Conservation (phyloP, 1,140 invertebrate genomes). For the Nomia melanderi region DNA sequence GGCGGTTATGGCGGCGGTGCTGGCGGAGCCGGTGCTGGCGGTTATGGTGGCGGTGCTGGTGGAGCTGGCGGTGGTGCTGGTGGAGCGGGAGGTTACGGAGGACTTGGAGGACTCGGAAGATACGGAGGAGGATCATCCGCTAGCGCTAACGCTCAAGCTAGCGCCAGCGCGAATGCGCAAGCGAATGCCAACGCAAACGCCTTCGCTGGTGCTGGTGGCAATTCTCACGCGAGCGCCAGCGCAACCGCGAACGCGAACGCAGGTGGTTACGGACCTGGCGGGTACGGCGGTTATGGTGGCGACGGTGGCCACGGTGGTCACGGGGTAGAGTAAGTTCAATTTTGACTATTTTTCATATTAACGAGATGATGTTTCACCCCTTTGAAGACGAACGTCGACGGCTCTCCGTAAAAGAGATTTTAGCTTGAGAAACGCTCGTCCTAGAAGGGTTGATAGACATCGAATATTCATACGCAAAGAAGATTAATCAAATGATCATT, state of each 20-base stretch:
- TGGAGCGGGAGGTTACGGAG: constrained; percentile 28
- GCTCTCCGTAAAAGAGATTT: no score
- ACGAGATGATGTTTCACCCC: no score
- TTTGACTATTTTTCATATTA: no score
- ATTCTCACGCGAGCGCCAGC: neutral
- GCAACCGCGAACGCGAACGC: constrained; percentile 53
- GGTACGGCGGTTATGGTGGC: neutral
- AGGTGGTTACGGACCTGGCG: constrained; percentile 20
- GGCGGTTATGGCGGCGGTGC: neutral
- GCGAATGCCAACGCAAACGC: constrained; percentile 34
- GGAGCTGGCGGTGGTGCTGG: constrained; percentile 34
- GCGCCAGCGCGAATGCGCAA: constrained; percentile 50
- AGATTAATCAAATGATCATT: no score
- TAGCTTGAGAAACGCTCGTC: no score
- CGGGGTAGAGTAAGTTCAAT: constrained; percentile 51
- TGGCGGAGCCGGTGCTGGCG: neutral
- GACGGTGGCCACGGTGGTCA: constrained; percentile 21
- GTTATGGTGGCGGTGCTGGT: constrained; percentile 27
- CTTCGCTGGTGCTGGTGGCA: neutral
- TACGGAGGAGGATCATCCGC: constrained; percentile 43
- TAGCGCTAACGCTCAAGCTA: constrained; percentile 50
- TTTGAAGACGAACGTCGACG: no score
- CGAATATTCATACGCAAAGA: no score
- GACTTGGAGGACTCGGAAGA: constrained; percentile 31
- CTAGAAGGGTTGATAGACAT: no score